Conservation (phyloP, 2,113 vertebrate genomes). For the Sturnus vulgaris region DNA sequence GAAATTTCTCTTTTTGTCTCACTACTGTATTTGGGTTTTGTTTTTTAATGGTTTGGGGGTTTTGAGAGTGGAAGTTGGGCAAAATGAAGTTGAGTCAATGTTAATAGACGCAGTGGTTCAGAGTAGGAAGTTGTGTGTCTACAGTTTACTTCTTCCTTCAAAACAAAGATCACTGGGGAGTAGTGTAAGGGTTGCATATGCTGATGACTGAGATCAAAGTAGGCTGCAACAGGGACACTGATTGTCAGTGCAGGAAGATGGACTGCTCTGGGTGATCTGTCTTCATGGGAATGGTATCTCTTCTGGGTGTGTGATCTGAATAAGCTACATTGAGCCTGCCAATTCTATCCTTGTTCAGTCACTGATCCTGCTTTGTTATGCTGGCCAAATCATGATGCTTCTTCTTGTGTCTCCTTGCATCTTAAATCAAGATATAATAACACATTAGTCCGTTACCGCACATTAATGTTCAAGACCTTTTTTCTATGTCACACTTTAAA, state of each 20-base stretch:
- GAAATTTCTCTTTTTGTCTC: background rate
- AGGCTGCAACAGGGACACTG: background rate
- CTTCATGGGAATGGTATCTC: background rate
- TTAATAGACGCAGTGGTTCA: background rate
- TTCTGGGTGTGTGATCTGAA: background rate
- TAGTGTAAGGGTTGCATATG: fast-evolving
- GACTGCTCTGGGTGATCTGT: background rate
- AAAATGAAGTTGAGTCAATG: background rate
- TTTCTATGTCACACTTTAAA: background rate
- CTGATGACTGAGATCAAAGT: background rate
- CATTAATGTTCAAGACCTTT: background rate
- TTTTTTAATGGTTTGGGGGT: background rate
- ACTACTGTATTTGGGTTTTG: background rate
- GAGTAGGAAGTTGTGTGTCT: background rate
- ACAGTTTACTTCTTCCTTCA: background rate
- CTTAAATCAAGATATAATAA: background rate
- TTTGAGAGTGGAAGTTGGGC: background rate
- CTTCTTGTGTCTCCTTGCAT: background rate
- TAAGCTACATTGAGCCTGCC: background rate
- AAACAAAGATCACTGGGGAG: background rate
- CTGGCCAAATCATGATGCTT: background rate
- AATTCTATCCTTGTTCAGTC: background rate
- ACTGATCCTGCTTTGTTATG: background rate
- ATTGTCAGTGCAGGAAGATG: background rate
- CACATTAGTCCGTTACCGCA: background rate